Percentiles rank a stretch among this genome's conserved stretches.
phyloP scores from a whole-genome alignment of 2,113 vertebrate genomes.

The Dolichotis patagonum region DNA sequence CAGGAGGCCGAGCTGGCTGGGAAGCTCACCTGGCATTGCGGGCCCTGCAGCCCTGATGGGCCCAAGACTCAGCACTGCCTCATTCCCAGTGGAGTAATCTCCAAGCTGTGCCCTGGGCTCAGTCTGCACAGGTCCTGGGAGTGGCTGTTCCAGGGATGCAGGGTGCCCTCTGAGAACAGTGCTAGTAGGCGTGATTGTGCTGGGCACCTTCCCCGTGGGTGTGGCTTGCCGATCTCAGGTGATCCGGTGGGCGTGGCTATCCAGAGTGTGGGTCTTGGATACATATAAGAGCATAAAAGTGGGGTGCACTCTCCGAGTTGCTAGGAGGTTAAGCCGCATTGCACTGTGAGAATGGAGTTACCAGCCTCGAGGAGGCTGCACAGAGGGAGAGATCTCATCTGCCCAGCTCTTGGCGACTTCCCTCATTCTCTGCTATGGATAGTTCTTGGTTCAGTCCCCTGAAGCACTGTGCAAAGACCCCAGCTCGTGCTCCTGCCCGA shows the following conservation, averaged over 20 bases:
- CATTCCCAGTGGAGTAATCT: background rate
- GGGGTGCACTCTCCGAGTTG: background rate
- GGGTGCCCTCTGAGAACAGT: rapidly evolving
- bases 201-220: background rate
- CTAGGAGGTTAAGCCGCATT: background rate
- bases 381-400: background rate
- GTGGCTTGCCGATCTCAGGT: background rate
- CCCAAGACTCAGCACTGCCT: background rate
- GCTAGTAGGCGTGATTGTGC: background rate
- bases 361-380: rapidly evolving
- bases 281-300: background rate
- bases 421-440: background rate
- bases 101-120: rapidly evolving
- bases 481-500: background rate
- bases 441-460: too few relatives aligned
- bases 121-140: rapidly evolving
- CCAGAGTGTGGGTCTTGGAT: too few relatives aligned
- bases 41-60: rapidly evolving
- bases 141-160: too few relatives aligned
- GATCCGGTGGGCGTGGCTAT: background rate
- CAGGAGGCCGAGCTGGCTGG: rapidly evolving
- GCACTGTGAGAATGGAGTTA: background rate
- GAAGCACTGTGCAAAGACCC: background rate
- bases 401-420: background rate
- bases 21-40: background rate